Conservation (phyloP, 2,888 invertebrate genomes). For the Morpho helenor region DNA sequence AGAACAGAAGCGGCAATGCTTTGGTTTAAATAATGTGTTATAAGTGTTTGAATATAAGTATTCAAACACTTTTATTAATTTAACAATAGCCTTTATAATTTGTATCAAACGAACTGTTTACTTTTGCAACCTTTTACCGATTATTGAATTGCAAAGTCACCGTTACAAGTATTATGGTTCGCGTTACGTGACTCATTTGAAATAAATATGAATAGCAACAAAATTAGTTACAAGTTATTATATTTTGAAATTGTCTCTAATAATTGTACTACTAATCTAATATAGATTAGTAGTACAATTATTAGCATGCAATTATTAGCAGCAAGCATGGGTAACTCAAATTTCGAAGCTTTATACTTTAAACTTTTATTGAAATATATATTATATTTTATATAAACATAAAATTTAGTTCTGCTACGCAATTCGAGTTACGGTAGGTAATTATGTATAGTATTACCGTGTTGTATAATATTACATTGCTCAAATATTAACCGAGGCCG, state of each 20-base stretch:
- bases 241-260: no score
- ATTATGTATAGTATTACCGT: conserved; percentile 42
- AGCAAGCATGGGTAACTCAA: no score
- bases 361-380: no score
- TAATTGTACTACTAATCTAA: no score
- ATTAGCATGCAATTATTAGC: no score
- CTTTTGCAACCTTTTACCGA: background rate
- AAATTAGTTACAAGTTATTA: no score
- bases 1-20: conserved; percentile 36
- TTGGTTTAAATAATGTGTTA: conserved; percentile 41
- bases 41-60: conserved; percentile 1
- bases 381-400: no score
- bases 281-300: no score
- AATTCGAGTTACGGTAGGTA: conserved; percentile 21
- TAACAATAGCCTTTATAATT: conserved; percentile 15
- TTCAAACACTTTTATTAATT: background rate
- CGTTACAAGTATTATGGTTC: no score
- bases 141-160: no score
- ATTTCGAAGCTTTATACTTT: no score
- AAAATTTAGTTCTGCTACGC: conserved; percentile 4
- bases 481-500: conserved; percentile 61
- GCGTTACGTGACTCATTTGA: background rate
- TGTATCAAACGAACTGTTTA: conserved; percentile 7
- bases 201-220: no score
- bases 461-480: conserved; percentile 52